Evolutionary conservation across 2,113 vertebrate species (phyloP), one percentile per base, ranked within the genome.

Genomic region (Morone chrysops): DNA sequence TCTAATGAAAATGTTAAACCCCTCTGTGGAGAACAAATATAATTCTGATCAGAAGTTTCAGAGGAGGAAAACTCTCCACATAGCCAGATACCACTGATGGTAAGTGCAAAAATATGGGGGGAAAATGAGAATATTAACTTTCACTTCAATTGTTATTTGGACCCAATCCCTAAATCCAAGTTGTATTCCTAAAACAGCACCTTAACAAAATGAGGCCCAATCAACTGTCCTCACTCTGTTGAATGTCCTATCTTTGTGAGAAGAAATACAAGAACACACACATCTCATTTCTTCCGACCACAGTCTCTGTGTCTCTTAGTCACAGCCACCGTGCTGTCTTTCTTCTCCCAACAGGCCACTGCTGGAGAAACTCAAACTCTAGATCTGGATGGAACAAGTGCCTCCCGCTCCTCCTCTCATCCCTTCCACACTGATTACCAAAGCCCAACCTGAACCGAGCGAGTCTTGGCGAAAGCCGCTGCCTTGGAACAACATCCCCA

Each of bases 391-490:
- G 87, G 83, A 91, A 77, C 63, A 50, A 83, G 70, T 43, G 57
- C 60, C 79, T 82, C 72, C 81, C 51, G 25, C 66, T 60, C 77
- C 75, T 69, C 75, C 51, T 60, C 75, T 78, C 79, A 50, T 80
- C 82, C 54, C 79, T 62, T 87, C 63, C 75, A 78, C 75, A 48
- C 54, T 78, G 84, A 82, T 85, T 89, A 82, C 83, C 68, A 47
- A 74, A 87, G 54, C 71, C 71, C 73, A 82, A 81, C 78, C 81
- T 89, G 86, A 92, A 82, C 70, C 70, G 75, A 89, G 83, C 60
- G 50, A 87, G 77, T 90, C 69, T 94, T 93, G 93, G 91, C 89
- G 70, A 76, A 71, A 50, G 59, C 57, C 0, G 41, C 65, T 1
- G 79, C 41, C 76, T 89, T 92, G 91, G 85, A 92, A 83, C 84